phyloP scores from a whole-genome alignment of 2,113 vertebrate genomes.

The Struthidea cinerea region DNA sequence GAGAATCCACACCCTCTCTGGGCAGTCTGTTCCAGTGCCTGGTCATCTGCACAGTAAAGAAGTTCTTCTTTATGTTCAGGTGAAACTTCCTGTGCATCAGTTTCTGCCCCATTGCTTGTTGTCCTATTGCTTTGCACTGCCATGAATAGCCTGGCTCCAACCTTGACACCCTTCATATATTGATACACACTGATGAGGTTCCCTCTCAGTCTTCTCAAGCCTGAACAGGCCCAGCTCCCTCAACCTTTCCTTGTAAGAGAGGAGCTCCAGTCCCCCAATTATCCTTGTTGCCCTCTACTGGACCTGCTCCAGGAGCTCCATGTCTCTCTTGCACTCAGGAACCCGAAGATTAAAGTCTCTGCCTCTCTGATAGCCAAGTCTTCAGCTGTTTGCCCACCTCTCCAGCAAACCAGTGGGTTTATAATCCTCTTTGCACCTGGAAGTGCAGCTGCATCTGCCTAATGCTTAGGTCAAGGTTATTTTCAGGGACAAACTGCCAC shows the following conservation, averaged over 20 bases:
- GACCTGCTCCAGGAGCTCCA: neutral
- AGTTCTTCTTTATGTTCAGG: neutral
- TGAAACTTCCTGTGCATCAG: neutral
- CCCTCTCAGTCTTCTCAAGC: neutral
- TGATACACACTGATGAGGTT: neutral
- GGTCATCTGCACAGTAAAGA: neutral
- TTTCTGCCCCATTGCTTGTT: neutral
- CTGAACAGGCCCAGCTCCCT: neutral
- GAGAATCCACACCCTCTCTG: neutral
- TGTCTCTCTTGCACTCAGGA: neutral
- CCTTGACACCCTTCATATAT: neutral
- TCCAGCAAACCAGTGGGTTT: neutral
- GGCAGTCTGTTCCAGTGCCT: neutral
- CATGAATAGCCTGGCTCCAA: fast-evolving
- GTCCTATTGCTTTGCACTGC: neutral
- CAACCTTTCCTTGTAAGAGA: neutral
- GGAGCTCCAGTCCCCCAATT: neutral
- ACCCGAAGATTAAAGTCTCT: too few species aligned
- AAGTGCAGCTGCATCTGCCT: neutral
- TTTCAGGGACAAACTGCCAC: neutral
- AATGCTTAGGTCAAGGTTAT: neutral
- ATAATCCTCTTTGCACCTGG: neutral
- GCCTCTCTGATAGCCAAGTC: fast-evolving
- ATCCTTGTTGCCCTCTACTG: neutral
- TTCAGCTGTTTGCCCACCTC: neutral